These are phyloP conservation scores for Venusia cambrica DNA, from an alignment of 2,888 invertebrate species.

Conservation along the genomic window DNA sequence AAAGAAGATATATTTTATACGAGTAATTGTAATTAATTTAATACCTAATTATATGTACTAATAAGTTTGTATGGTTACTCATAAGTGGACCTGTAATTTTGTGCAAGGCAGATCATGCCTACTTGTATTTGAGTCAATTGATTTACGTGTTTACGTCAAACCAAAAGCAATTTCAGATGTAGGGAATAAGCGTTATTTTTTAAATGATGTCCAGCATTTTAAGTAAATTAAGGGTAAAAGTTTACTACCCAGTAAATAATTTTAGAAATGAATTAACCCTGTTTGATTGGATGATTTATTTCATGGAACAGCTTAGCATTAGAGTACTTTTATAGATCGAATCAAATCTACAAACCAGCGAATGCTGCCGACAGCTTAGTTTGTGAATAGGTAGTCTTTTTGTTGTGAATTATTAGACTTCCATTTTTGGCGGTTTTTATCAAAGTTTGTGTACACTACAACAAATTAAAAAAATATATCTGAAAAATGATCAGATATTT, in stretches of 20 bases:
- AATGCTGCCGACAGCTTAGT: slow-evolving; percentile 2
- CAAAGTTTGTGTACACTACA: no score
- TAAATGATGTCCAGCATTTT: slow-evolving; percentile 40
- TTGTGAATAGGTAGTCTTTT: no score
- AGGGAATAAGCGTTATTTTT: slow-evolving; percentile 57
- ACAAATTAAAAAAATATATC: no score
- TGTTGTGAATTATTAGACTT: slow-evolving; percentile 72
- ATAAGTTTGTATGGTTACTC: slow-evolving; percentile 62
- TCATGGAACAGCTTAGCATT: slow-evolving; percentile 44
- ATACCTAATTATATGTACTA: slow-evolving; percentile 49
- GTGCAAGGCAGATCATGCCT: slow-evolving; percentile 40
- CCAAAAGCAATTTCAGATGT: slow-evolving; percentile 66
- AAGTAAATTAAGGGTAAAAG: slow-evolving; percentile 30
- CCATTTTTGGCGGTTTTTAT: slow-evolving; percentile 69
- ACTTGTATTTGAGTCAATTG: slow-evolving; percentile 65
- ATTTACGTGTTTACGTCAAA: slow-evolving; percentile 46
- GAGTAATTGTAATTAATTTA: slow-evolving; percentile 64
- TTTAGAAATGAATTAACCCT: slow-evolving; percentile 17
- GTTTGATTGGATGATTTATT: slow-evolving; percentile 41
- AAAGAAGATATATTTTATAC: slow-evolving; percentile 65
- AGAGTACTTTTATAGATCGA: slow-evolving; percentile 36
- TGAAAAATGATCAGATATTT: no score
- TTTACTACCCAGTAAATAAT: no score
- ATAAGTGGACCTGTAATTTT: slow-evolving; percentile 44
- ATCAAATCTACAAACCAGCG: slow-evolving; percentile 6